These are phyloP conservation scores for Platygyra sinensis DNA, from an alignment of 64 coral and sea anemone species.

Conservation along the genomic window DNA sequence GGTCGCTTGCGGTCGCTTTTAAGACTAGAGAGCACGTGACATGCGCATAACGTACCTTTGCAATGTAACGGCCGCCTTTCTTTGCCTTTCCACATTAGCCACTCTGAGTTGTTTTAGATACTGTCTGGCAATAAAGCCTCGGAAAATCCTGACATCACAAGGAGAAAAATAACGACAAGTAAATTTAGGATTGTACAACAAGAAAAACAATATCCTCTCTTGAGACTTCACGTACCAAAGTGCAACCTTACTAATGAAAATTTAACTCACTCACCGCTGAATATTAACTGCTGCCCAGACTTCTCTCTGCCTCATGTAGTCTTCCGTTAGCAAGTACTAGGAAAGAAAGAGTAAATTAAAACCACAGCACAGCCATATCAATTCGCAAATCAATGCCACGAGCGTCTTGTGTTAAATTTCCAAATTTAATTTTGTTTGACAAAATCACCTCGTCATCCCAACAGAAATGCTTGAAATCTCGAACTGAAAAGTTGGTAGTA, in stretches of 20 bases:
- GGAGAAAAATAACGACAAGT: neutral
- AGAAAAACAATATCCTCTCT: no score
- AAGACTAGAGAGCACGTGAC: no score
- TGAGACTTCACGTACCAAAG: no score
- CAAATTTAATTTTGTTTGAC: neutral
- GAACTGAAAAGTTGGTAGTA: conserved; percentile 63
- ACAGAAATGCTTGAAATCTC: conserved; percentile 73
- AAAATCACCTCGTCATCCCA: conserved; percentile 64
- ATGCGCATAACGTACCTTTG: conserved; percentile 65
- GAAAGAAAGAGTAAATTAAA: neutral
- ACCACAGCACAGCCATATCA: no score
- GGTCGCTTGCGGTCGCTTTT: no score
- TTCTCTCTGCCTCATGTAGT: conserved; percentile 91
- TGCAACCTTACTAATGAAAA: no score
- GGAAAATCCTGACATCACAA: conserved; percentile 80
- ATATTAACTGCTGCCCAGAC: conserved; percentile 99
- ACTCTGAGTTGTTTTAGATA: conserved; percentile 57
- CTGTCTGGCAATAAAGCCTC: conserved; percentile 82
- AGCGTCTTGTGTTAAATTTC: no score
- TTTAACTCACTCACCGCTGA: conserved; percentile 64
- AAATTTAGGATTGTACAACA: neutral
- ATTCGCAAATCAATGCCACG: no score
- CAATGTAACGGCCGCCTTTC: conserved; percentile 77
- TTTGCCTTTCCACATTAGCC: conserved; percentile 69
- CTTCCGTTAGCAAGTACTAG: conserved; percentile 76